Conservation (phyloP, 2,888 invertebrate genomes). For the Ophioninae sp. region DNA sequence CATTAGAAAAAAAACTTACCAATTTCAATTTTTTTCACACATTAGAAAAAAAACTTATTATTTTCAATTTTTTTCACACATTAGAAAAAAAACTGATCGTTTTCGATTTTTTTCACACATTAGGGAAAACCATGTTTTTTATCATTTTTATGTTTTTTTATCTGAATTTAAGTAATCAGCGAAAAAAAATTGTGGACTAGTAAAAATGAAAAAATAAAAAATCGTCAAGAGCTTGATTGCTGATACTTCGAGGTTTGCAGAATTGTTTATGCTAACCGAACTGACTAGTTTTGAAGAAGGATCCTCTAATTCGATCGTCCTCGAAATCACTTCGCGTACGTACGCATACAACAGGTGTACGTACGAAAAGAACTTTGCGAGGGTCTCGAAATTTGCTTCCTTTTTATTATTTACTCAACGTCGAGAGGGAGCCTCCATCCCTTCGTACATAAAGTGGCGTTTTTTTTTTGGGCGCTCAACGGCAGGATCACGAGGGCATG, state of each 20-base stretch:
- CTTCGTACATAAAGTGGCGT: conserved; percentile 7
- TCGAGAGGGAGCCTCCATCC: conserved; percentile 29
- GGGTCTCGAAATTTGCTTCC: conserved; percentile 39
- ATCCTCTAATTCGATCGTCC: background rate
- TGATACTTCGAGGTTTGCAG: background rate
- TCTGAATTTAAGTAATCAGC: no score
- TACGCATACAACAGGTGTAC: background rate
- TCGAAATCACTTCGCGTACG: background rate
- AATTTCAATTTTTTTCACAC: no score
- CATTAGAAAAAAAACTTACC: no score
- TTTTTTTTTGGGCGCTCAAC: conserved; percentile 35
- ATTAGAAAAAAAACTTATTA: no score
- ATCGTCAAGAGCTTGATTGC: no score
- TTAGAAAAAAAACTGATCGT: no score
- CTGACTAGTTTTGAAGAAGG: background rate
- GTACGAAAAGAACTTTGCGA: conserved; percentile 32
- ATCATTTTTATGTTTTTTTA: no score
- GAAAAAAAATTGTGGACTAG: no score
- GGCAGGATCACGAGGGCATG: conserved; percentile 63
- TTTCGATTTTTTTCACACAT: no score
- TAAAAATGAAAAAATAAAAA: no score
- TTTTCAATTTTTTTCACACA: no score
- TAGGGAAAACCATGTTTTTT: no score
- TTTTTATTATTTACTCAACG: conserved; percentile 54
- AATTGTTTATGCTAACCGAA: background rate